Percentiles rank a stretch among this genome's conserved stretches.
Evolutionary conservation across 2,888 invertebrate species (phyloP).

Genomic region (Aphodius granarius): DNA sequence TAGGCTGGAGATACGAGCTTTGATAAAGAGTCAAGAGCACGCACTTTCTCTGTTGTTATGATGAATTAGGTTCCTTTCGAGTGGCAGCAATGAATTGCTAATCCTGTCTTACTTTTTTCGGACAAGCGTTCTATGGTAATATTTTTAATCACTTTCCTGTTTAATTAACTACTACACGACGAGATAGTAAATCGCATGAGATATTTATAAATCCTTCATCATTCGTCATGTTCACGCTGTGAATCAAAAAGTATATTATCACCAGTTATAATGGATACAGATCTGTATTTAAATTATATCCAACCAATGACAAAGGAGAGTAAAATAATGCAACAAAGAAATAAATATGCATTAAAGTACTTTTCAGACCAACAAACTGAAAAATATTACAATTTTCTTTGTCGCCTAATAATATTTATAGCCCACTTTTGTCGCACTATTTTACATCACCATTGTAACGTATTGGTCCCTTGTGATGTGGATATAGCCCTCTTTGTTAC

Average conservation of each 20-base stretch:
- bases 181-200: neutral
- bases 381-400: neutral
- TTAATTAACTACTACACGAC: neutral
- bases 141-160: neutral
- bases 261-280: no score
- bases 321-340: neutral
- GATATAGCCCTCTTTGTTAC: neutral
- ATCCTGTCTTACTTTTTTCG: neutral
- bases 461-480: neutral
- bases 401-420: neutral
- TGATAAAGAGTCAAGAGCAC: neutral
- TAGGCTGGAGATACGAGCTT: neutral
- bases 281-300: no score
- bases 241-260: no score
- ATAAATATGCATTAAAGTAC: neutral
- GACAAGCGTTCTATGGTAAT: neutral
- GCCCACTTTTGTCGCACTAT: neutral
- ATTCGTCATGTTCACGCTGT: neutral
- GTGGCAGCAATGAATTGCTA: neutral
- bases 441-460: neutral
- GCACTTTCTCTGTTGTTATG: neutral
- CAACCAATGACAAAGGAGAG: neutral
- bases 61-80: neutral
- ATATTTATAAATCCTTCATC: neutral
- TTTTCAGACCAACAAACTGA: neutral